phyloP scores from a whole-genome alignment of 2,888 invertebrate species.

The Portevinia maculata region DNA sequence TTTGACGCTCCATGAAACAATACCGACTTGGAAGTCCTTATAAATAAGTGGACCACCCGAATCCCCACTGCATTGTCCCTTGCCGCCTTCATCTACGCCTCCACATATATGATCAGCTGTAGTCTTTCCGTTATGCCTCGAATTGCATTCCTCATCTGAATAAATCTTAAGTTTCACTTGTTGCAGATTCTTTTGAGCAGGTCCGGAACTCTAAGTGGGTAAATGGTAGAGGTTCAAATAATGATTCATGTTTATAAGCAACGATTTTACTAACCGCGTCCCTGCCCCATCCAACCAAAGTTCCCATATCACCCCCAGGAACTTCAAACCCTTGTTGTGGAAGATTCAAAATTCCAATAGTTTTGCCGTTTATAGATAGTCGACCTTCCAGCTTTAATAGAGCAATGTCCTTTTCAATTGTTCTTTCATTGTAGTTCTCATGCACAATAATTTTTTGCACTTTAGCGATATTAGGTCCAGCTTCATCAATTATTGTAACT shows the following conservation, averaged over 20 bases:
- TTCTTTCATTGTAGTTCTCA: too few species aligned
- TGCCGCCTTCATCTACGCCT: slow-evolving; percentile 82
- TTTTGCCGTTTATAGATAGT: slow-evolving; percentile 46
- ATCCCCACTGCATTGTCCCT: slow-evolving; percentile 83
- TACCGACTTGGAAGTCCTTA: slow-evolving; percentile 81
- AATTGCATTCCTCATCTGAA: slow-evolving; percentile 81
- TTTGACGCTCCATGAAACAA: slow-evolving; percentile 83
- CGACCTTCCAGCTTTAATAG: slow-evolving; percentile 76
- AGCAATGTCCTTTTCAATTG: slow-evolving; percentile 79
- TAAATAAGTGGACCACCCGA: slow-evolving; percentile 83
- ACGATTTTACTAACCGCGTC: slow-evolving; percentile 77
- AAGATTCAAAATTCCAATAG: slow-evolving; percentile 71
- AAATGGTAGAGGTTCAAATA: background rate
- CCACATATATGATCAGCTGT: slow-evolving; percentile 82
- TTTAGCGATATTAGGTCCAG: slow-evolving; percentile 76
- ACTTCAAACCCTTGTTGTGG: slow-evolving; percentile 75
- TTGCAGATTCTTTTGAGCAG: slow-evolving; percentile 79
- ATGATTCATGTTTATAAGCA: background rate
- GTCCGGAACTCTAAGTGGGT: slow-evolving; percentile 79
- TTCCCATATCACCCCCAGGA: slow-evolving; percentile 75
- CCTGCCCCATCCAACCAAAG: slow-evolving; percentile 81
- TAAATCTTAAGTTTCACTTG: slow-evolving; percentile 81
- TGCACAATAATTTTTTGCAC: slow-evolving; percentile 78
- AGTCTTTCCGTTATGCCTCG: slow-evolving; percentile 77
- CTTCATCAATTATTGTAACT: slow-evolving; percentile 75